Percentiles rank a stretch among this genome's conserved stretches.
These are phyloP conservation scores for Neodontobutis hainanensis DNA, from an alignment of 2,113 vertebrate species.

Conservation along the genomic window DNA sequence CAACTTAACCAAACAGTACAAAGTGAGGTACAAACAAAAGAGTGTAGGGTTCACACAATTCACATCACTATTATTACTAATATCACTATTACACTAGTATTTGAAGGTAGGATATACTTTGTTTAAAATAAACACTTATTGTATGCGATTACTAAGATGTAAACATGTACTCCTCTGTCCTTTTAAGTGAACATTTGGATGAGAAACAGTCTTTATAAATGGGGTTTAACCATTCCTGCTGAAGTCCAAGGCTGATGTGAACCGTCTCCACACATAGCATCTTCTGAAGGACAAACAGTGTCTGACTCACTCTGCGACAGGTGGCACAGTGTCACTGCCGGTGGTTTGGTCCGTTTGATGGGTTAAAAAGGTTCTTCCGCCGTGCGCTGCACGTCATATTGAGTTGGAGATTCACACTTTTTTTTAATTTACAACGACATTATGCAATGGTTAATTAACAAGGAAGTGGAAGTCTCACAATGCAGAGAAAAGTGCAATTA, in stretches of 20 bases:
- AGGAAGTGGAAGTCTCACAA: background rate
- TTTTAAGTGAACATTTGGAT: background rate
- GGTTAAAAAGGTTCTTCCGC: background rate
- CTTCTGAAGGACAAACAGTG: conserved; percentile 47
- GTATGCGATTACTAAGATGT: background rate
- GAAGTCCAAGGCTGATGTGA: background rate
- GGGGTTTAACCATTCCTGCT: no score
- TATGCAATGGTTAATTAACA: background rate
- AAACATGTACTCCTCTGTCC: background rate
- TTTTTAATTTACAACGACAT: background rate
- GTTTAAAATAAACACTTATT: no score
- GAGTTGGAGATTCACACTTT: background rate
- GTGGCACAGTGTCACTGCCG: conserved; percentile 38
- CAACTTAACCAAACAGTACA: no score
- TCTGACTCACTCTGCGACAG: conserved; percentile 37
- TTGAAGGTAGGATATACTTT: no score
- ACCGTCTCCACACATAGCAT: conserved; percentile 5
- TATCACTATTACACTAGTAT: no score
- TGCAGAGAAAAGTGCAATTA: conserved; percentile 8
- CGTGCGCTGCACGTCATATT: no score
- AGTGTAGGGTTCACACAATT: no score
- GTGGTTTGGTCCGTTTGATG: conserved; percentile 46
- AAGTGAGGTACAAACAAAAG: no score
- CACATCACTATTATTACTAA: no score
- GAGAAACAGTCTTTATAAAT: no score